These are phyloP conservation scores for Oxyruncus cristatus DNA, from an alignment of 2,113 vertebrate species.

Conservation along the genomic window DNA sequence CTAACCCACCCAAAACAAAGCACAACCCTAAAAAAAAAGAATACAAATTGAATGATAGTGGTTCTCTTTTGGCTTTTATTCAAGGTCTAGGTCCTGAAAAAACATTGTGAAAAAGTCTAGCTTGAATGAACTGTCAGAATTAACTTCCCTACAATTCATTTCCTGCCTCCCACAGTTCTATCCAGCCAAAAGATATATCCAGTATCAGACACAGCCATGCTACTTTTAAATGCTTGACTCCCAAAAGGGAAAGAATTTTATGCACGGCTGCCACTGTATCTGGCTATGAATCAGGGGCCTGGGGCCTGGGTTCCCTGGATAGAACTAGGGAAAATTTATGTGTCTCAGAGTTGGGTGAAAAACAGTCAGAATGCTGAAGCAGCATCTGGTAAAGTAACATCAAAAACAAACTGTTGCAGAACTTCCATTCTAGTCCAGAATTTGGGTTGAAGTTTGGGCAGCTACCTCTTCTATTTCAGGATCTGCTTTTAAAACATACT, in stretches of 20 bases:
- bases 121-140: not conserved
- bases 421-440: not conserved
- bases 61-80: not conserved
- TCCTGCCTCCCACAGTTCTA: not conserved
- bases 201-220: not conserved
- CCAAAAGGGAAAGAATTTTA: not conserved
- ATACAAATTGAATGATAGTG: not conserved
- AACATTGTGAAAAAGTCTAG: not conserved
- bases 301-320: not conserved
- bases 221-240: not conserved
- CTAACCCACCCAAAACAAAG: not conserved
- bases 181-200: not conserved
- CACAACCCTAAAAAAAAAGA: not conserved
- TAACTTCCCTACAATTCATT: not conserved
- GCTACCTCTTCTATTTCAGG: not conserved
- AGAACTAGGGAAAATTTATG: not conserved
- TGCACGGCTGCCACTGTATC: not conserved
- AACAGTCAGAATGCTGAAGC: not conserved
- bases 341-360: not conserved
- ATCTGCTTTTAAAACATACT: not conserved
- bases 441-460: not conserved
- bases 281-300: not conserved
- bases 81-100: not conserved
- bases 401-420: not conserved
- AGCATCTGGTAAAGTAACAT: not conserved